These are phyloP conservation scores for Ashinkailepas kermadecensis DNA, from an alignment of 2,888 invertebrate genomes.

Conservation along the genomic window DNA sequence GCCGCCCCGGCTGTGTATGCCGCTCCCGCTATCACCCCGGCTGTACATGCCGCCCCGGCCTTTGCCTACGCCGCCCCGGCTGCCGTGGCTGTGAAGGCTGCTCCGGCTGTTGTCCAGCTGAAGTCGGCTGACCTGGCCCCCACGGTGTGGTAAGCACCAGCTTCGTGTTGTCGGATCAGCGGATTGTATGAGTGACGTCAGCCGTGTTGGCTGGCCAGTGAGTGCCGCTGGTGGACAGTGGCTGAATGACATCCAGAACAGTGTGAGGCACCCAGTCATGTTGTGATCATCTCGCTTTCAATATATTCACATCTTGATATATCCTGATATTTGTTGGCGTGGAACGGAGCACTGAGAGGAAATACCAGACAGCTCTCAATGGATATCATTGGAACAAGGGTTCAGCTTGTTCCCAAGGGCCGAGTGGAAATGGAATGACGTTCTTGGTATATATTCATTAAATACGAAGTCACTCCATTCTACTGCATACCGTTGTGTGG, in stretches of 20 bases:
- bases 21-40: too few relatives aligned
- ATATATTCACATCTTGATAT: neutral
- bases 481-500: too few relatives aligned
- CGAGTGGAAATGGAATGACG: too few relatives aligned
- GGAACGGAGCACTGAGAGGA: too few relatives aligned
- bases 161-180: too few relatives aligned
- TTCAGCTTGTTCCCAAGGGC: too few relatives aligned
- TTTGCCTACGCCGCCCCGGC: neutral
- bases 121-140: neutral
- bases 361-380: too few relatives aligned
- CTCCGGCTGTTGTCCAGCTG: neutral
- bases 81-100: neutral
- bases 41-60: neutral
- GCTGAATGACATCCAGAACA: neutral
- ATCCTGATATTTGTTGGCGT: too few relatives aligned
- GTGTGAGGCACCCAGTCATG: neutral
- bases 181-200: neutral
- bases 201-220: neutral
- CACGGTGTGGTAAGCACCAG: neutral
- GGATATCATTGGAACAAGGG: too few relatives aligned
- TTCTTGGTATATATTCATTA: too few relatives aligned
- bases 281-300: slow-evolving; percentile 7
- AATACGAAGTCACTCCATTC: too few relatives aligned
- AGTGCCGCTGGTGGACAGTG: neutral
- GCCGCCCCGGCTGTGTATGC: neutral